Evolutionary conservation across 2,797 vertebrate genomes (phyloP).

Genomic region (Myiothlypis coronata): DNA sequence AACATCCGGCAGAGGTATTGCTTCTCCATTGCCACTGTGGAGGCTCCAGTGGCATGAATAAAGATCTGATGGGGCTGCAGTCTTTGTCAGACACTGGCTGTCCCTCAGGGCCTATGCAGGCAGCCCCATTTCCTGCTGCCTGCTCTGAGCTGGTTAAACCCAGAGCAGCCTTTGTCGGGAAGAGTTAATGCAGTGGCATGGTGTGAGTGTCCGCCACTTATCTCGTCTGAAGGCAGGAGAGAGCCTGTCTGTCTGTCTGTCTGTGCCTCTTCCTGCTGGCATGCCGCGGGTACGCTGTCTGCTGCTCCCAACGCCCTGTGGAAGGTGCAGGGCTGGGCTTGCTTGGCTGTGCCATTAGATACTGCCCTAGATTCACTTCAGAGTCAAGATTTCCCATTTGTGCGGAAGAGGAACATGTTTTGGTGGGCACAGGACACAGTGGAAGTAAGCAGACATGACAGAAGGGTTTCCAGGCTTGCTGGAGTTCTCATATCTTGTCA

Average conservation of each 20-base stretch:
- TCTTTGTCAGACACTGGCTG: background rate
- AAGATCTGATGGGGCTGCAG: background rate
- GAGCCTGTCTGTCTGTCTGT: background rate
- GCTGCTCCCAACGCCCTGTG: background rate
- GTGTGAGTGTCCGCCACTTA: background rate
- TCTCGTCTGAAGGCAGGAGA: background rate
- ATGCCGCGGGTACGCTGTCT: accelerated
- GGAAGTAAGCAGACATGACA: background rate
- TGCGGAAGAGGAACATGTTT: background rate
- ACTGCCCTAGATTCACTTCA: background rate
- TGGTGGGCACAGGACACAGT: background rate
- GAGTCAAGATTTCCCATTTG: background rate
- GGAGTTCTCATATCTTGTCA: slow-evolving; percentile 13
- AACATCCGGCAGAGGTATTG: background rate
- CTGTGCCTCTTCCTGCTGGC: background rate
- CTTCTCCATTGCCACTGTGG: background rate
- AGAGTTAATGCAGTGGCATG: background rate
- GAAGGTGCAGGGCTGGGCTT: background rate
- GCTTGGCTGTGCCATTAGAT: background rate
- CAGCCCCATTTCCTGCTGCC: background rate
- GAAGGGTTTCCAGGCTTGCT: background rate
- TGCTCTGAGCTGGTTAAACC: background rate
- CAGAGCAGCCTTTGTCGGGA: background rate
- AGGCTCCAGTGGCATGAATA: background rate
- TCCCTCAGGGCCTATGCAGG: background rate